Evolutionary conservation across 2,113 vertebrate genomes (phyloP).

Genomic region (Rhagologus leucostigma): DNA sequence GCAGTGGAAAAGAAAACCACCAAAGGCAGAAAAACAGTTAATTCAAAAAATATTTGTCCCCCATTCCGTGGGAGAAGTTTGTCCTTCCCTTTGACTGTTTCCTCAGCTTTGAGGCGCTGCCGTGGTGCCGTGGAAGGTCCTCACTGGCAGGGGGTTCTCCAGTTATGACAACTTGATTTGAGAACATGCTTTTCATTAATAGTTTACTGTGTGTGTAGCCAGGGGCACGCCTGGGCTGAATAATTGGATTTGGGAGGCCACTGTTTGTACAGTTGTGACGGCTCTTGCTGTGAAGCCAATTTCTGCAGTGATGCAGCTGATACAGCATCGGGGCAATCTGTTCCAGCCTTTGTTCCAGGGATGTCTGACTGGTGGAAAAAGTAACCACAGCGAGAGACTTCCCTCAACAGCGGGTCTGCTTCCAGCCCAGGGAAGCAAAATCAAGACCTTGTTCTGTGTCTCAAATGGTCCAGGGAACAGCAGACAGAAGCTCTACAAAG

Average conservation of each 20-base stretch:
- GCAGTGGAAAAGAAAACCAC: background rate
- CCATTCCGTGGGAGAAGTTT: background rate
- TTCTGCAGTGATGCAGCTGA: background rate
- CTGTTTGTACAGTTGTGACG: background rate
- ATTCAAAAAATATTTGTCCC: background rate
- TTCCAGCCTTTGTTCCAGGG: background rate
- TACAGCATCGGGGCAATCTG: background rate
- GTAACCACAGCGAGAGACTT: background rate
- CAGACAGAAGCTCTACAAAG: background rate
- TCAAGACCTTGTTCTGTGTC: background rate
- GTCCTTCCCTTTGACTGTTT: background rate
- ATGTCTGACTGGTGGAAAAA: background rate
- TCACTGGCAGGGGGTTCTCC: background rate
- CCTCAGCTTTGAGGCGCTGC: background rate
- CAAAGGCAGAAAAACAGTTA: background rate
- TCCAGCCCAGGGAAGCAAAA: background rate
- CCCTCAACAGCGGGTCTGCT: background rate
- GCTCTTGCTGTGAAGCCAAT: background rate
- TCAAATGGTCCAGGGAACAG: background rate
- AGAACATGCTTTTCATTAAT: background rate
- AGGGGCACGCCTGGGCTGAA: background rate
- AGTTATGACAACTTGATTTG: background rate
- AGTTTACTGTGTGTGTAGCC: background rate
- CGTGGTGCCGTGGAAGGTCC: rapidly evolving
- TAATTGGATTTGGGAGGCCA: background rate